Evolutionary conservation across 2,113 vertebrate genomes (phyloP), one percentile per base, ranked within the genome.

Genomic region (Henicopernis longicauda): DNA sequence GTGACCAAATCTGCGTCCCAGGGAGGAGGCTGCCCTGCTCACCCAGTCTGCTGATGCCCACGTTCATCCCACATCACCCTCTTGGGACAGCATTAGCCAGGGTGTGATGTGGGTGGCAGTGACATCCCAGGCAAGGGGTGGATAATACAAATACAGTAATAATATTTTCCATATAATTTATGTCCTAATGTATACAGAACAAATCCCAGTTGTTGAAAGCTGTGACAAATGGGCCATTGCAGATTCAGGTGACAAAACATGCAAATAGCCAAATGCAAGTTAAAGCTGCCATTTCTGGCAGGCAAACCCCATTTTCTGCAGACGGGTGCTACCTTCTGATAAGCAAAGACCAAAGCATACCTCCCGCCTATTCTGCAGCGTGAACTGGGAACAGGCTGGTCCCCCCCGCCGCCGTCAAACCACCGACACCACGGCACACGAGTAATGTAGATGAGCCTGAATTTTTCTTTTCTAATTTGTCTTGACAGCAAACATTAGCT

Each of bases 341-440:
- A 20, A 49, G 78, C 31, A 14, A 25, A 57, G 10, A 16, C 8
- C 77, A 29, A 26, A 67, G 23, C 31, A 2, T 2, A 40, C 57
- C 47, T 22, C 63, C 84, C 0, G 7, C 55, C 70, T 29, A 5
- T 6, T 3, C 70, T 5, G 27, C 16, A 1, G 32, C 0, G 31
- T 3, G 22, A 16, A 9, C 26, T 3, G 13, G 2, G 22, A 22
- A 31, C n/a, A 7, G 57, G 40, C 63, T 42, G 63, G 55, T 55
- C 29, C 9, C 14, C 25, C 57, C 34, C 0, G 0, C 1, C 1
- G 0, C 49, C 57, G 11, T 19, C 67, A 40, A 54, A 25, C 29
- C 5, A 6, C 38, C 7, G 3, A 16, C 58, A 32, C 50, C 12
- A 4, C 3, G 1, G 45, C 29, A 36, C 50, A 3, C 38, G 1